Evolutionary conservation across 2,797 vertebrate genomes (phyloP), one percentile per base, ranked within the genome.

Genomic region (Lithobates pipiens): DNA sequence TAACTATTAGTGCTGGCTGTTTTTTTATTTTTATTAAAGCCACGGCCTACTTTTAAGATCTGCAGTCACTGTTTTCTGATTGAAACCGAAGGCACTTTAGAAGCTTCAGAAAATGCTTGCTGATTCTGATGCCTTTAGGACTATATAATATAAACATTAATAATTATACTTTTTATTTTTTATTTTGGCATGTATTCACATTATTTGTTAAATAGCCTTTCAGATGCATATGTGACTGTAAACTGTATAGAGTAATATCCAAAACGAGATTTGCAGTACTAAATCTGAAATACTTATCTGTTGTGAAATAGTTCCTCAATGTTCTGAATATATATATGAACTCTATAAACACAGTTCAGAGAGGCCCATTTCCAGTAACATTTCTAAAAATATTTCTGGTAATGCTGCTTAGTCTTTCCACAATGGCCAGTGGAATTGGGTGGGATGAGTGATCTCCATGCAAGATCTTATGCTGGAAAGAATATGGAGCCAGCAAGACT

Each of bases 301-400:
- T 61, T 81, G n/a, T 61, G 23, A 72, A 11, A 61, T 61, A 81
- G 29, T 81, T 25, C n/a, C 69, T 15, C 9, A 61, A 61, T 68
- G 36, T 63, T 29, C 11, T 39, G 50, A 61, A 50, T 27, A 54
- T 73, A 13, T n/a, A 65, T 44, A 15, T 39, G 9, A 25, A 23
- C 34, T 73, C 69, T 7, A 61, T 61, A 71, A 36, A 72, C 9
- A 54, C 10, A 57, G 54, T 61, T 80, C 6, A 27, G 69, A 39
- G 42, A 50, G 67, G 65, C 25, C 65, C 23, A 18, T 71, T 72
- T 54, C 32, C 29, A 34, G 32, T 27, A 21, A 65, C 8, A 70
- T 71, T 57, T 71, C 78, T 44, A 44, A 80, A 73, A 63, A 36
- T 73, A 82, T 65, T 65, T 44, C 10, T 27, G 42, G 11, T 74